Evolutionary conservation across 2,797 vertebrate species (phyloP).

Genomic region (Bradypodion ventrale): DNA sequence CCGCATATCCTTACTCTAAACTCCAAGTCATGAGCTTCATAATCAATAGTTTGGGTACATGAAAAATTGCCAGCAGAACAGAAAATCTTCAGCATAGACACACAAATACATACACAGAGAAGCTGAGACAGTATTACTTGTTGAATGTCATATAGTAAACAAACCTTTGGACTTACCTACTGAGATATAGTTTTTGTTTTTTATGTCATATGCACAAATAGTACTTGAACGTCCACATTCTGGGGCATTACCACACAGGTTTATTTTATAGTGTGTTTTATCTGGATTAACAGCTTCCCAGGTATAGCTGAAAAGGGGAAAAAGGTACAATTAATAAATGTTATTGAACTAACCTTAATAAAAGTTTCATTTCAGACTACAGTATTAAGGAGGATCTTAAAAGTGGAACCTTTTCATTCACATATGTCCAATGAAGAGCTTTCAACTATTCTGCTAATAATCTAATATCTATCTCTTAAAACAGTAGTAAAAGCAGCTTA

Average conservation of each 20-base stretch:
- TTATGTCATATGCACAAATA: conserved; percentile 77
- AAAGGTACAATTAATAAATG: conserved; percentile 25
- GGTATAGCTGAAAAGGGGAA: conserved; percentile 81
- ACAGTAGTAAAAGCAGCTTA: neutral
- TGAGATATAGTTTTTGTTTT: conserved; percentile 47
- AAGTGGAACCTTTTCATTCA: neutral
- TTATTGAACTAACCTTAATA: neutral
- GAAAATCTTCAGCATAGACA: neutral
- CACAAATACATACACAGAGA: neutral
- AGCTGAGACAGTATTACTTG: neutral
- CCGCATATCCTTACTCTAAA: neutral
- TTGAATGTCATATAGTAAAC: neutral
- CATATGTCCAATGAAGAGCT: neutral
- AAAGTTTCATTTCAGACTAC: neutral
- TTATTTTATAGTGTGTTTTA: conserved; percentile 85
- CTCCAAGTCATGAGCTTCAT: neutral
- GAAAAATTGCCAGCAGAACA: neutral
- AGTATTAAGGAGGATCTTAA: neutral
- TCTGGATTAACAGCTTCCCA: conserved; percentile 90
- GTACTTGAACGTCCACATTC: conserved; percentile 77
- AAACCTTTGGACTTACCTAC: conserved; percentile 83
- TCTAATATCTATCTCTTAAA: neutral
- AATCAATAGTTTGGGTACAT: neutral
- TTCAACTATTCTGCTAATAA: neutral
- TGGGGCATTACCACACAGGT: conserved; percentile 75